These are phyloP conservation scores for Otis tarda DNA, from an alignment of 2,113 vertebrate species.

Conservation along the genomic window DNA sequence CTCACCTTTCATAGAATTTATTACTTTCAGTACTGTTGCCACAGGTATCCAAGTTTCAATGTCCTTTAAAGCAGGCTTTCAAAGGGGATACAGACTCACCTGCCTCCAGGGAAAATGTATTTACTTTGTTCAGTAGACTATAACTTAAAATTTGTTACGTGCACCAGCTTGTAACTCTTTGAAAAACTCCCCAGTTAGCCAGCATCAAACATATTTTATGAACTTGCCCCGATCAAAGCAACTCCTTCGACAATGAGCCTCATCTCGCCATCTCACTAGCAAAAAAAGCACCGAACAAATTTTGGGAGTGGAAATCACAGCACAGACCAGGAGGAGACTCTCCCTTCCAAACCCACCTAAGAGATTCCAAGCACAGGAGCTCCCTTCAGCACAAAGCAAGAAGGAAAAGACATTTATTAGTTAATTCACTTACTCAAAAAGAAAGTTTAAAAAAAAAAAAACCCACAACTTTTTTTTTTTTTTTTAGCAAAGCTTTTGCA, in stretches of 20 bases:
- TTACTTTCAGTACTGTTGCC: conserved; percentile 43
- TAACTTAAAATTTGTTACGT: conserved; percentile 41
- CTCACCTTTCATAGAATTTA: conserved; percentile 37
- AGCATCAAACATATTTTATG: conserved; percentile 27
- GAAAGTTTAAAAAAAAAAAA: not conserved
- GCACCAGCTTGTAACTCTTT: conserved; percentile 61
- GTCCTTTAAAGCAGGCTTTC: conserved; percentile 44
- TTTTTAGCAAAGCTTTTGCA: not conserved
- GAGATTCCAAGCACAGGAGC: not conserved
- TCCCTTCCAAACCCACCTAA: not conserved
- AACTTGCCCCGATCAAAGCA: conserved; percentile 57
- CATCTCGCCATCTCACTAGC: not conserved
- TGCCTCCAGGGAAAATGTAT: conserved; percentile 46
- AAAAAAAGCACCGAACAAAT: not conserved
- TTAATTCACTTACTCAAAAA: not conserved
- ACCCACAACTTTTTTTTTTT: not conserved
- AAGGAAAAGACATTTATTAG: not conserved
- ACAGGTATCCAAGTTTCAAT: conserved; percentile 41
- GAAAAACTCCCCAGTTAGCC: conserved; percentile 11
- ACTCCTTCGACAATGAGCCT: not conserved
- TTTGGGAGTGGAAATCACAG: not conserved
- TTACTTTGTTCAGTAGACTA: conserved; percentile 50
- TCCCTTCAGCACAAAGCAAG: not conserved
- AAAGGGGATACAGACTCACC: conserved; percentile 35
- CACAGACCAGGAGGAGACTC: not conserved